Evolutionary conservation across 2,113 vertebrate species (phyloP), one percentile per base, ranked within the genome.

Genomic region (Hyaena hyaena): DNA sequence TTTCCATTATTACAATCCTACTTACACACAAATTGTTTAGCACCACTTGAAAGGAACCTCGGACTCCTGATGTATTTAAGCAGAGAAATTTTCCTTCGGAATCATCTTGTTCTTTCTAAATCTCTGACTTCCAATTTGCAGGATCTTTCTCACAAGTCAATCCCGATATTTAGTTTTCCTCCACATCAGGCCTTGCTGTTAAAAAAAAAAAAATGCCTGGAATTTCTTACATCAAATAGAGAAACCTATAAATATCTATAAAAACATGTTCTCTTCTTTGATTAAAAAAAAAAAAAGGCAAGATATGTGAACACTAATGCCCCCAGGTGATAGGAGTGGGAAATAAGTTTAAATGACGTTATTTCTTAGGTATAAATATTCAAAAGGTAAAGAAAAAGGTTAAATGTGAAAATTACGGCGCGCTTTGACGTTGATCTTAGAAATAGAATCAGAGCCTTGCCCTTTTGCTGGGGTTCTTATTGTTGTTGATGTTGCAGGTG

Each of bases 401-500:
- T 83, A 63, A 92, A 86, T 31, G 16, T 63, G 21, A 95, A 97
- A 71, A 95, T 79, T 80, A 19, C n/a, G 53, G 58, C 43, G 53
- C 45, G 74, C 43, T 96, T 97, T 83, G 97, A 96, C 93, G 88
- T 97, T 87, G 96, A 63, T 88, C 90, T 96, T 95, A 90, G 73
- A 96, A 96, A 97, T 96, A 91, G 96, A 86, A 82, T 88, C 96
- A 94, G 94, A 96, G 96, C 90, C 94, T 84, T 93, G 58, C 82
- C 95, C 81, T 97, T 83, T 65, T n/a, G 43, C 28, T 61, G 50
- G 53, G 50, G 39, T 69, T 82, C 61, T 88, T n/a, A 45, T 4
- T 80, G 21, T 17, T 82, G 5, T 97, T 97, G 92, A 87, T 93
- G 88, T 94, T 88, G 95, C 93, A 98, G 95, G 96, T 97, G 94